Evolutionary conservation across 2,113 vertebrate genomes (phyloP).

Genomic region (Cyanoliseus patagonus): DNA sequence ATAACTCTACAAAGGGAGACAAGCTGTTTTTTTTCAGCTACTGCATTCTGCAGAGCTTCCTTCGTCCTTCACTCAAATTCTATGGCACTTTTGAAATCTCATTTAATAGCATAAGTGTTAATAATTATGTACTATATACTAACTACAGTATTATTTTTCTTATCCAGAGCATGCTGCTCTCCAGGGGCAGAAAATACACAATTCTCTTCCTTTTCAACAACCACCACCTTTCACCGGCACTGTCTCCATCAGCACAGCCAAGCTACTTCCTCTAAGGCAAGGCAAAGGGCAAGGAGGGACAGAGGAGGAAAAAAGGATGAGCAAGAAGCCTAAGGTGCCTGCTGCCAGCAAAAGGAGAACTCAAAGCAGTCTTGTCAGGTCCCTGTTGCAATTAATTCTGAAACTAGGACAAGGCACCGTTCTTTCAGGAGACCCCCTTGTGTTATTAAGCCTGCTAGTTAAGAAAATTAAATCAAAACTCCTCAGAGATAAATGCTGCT

Average conservation of each 20-base stretch:
- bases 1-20: background rate
- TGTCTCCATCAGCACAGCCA: rapidly evolving
- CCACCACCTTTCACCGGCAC: background rate
- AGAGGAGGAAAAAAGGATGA: background rate
- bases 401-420: background rate
- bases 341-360: background rate
- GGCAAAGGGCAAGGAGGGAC: background rate
- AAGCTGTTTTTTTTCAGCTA: background rate
- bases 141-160: background rate
- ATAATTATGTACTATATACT: background rate
- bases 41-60: background rate
- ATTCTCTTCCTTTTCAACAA: background rate
- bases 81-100: background rate
- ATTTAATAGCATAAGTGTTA: background rate
- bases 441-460: background rate
- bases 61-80: background rate
- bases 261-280: background rate
- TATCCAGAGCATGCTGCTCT: background rate
- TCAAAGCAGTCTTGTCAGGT: background rate
- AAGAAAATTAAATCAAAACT: background rate
- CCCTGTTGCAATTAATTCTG: background rate
- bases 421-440: background rate
- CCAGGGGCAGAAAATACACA: background rate
- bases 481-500: background rate
- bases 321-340: background rate